These are phyloP conservation scores for Trichonephila clavipes DNA, from an alignment of 1,140 invertebrate species.

Conservation along the genomic window DNA sequence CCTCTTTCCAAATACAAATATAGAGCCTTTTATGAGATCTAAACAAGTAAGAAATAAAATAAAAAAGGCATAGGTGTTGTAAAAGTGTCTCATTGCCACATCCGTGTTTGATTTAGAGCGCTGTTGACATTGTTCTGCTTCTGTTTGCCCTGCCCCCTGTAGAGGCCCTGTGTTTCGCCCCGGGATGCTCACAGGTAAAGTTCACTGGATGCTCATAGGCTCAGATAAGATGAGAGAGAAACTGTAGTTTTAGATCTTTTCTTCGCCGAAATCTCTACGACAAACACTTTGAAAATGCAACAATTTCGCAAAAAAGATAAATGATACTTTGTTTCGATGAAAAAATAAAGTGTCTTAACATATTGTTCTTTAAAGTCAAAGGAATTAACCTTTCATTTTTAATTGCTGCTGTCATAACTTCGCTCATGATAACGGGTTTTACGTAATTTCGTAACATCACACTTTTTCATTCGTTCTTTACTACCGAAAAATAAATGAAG, in stretches of 20 bases:
- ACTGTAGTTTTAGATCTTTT: not conserved
- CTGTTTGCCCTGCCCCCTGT: slow-evolving; percentile 66
- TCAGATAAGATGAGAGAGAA: not conserved
- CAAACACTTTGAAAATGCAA: slow-evolving; percentile 26
- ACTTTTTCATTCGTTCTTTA: no score
- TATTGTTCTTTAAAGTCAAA: no score
- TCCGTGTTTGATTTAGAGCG: slow-evolving; percentile 72
- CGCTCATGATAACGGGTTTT: no score
- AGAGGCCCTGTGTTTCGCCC: slow-evolving; percentile 48
- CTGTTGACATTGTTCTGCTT: slow-evolving; percentile 74
- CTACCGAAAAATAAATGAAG: no score
- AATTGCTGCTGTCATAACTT: no score
- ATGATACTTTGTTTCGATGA: no score
- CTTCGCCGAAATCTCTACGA: not conserved
- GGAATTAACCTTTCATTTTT: no score
- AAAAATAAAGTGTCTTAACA: no score
- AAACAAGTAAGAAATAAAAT: slow-evolving; percentile 41
- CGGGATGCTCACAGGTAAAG: slow-evolving; percentile 30
- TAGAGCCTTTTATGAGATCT: slow-evolving; percentile 27
- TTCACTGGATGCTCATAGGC: slow-evolving; percentile 20
- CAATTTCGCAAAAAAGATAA: not conserved
- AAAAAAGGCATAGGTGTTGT: slow-evolving; percentile 66
- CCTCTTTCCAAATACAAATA: slow-evolving; percentile 63
- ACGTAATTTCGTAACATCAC: no score
- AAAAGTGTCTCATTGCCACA: slow-evolving; percentile 74